Percentiles rank a stretch among this genome's conserved stretches.
phyloP scores from a whole-genome alignment of 2,888 invertebrate genomes.

The Drosophila stalkeri region DNA sequence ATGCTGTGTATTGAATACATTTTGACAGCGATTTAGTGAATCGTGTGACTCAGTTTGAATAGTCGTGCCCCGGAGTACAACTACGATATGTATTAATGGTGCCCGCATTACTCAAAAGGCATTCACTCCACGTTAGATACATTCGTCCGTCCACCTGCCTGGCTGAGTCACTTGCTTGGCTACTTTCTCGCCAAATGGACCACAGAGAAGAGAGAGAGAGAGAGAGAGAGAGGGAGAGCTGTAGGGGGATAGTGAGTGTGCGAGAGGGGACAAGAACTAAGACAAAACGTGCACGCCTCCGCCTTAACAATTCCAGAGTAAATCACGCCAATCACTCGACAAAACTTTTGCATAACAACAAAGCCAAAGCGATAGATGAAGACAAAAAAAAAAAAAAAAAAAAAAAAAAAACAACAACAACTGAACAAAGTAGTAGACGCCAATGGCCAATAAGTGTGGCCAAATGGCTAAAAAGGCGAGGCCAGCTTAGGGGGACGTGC shows the following conservation, averaged over 20 bases:
- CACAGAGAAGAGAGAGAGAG: conserved; percentile 4
- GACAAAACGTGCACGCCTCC: conserved; percentile 51
- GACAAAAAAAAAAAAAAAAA: background rate
- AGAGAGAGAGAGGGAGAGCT: no score
- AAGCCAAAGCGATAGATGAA: conserved; percentile 40
- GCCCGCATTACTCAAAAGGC: conserved; percentile 53
- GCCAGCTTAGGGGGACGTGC: conserved; percentile 6
- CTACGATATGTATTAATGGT: conserved; percentile 32
- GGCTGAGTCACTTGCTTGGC: conserved; percentile 56
- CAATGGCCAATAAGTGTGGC: conserved; percentile 53
- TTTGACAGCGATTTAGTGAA: conserved; percentile 8
- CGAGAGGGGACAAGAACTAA: conserved; percentile 18
- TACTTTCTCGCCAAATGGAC: conserved; percentile 54
- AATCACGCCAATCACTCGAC: conserved; percentile 63
- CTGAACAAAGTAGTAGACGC: conserved; percentile 24
- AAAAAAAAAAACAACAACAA: background rate
- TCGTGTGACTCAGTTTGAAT: conserved; percentile 23
- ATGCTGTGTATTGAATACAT: background rate
- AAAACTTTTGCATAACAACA: conserved; percentile 60
- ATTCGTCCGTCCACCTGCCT: conserved; percentile 22
- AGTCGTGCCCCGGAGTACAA: conserved; percentile 15
- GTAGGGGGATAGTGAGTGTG: background rate
- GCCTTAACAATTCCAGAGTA: conserved; percentile 53
- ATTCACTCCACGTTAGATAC: conserved; percentile 35
- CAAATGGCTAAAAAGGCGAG: conserved; percentile 11